These are phyloP conservation scores for Heliconius hermathena DNA, from an alignment of 1,140 invertebrate genomes.

Conservation along the genomic window DNA sequence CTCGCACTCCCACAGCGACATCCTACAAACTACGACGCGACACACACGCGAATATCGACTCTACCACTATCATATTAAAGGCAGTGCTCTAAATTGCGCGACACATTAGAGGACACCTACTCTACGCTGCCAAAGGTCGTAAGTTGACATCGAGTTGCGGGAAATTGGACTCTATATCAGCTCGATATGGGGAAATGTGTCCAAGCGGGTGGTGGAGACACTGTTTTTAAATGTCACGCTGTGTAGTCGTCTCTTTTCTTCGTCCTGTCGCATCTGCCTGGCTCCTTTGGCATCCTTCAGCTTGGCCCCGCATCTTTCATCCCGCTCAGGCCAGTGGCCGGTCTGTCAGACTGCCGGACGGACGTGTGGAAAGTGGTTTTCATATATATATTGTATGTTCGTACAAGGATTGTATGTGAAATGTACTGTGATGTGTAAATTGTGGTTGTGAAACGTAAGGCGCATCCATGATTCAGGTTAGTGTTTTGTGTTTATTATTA, in stretches of 20 bases:
- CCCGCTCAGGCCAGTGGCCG: slow-evolving; percentile 78
- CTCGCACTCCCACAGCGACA: slow-evolving; percentile 69
- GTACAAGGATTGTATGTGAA: slow-evolving; percentile 67
- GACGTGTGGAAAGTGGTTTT: slow-evolving; percentile 59
- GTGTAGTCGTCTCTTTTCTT: slow-evolving; percentile 80
- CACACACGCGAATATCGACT: slow-evolving; percentile 55
- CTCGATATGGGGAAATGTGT: slow-evolving; percentile 33
- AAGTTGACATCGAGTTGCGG: slow-evolving; percentile 18
- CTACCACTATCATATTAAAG: slow-evolving; percentile 56
- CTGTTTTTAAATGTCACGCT: slow-evolving; percentile 80
- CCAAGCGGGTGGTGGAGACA: slow-evolving; percentile 63
- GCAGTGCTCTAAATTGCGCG: slow-evolving; percentile 67
- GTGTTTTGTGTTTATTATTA: slow-evolving; percentile 34
- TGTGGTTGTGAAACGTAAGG: slow-evolving; percentile 60
- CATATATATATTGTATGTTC: slow-evolving; percentile 53
- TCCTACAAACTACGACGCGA: slow-evolving; percentile 58
- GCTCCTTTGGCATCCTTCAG: slow-evolving; percentile 79
- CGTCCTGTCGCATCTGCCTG: slow-evolving; percentile 78
- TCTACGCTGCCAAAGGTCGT: slow-evolving; percentile 46
- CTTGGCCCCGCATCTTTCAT: slow-evolving; percentile 76
- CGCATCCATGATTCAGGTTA: slow-evolving; percentile 79
- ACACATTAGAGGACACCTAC: slow-evolving; percentile 77
- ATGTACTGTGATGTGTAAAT: slow-evolving; percentile 73
- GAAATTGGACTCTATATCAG: slow-evolving; percentile 43
- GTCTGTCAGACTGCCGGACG: slow-evolving; percentile 63